phyloP scores from a whole-genome alignment of 2,113 vertebrate species.

The Scomber japonicus region DNA sequence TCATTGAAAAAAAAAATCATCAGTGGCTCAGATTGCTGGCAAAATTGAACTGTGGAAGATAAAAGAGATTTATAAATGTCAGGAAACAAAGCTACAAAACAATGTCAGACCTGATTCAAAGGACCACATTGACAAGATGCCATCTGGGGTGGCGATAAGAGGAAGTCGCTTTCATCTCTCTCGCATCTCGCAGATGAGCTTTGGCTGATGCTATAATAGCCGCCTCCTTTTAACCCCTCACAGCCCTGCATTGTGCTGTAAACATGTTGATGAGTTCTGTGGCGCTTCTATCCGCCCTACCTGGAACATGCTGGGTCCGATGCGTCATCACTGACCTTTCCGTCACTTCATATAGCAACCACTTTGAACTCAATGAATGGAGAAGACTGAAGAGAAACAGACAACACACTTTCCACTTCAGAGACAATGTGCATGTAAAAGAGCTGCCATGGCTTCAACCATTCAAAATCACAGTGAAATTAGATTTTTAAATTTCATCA shows the following conservation, averaged over 20 bases:
- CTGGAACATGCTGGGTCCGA: conserved; percentile 45
- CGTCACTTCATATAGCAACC: not conserved
- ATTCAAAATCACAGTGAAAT: not conserved
- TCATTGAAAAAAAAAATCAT: conserved; percentile 1
- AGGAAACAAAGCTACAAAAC: conserved; percentile 29
- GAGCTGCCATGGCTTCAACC: not conserved
- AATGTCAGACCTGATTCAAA: conserved; percentile 38
- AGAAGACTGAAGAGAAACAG: conserved; percentile 24
- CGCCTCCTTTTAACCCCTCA: conserved; percentile 21
- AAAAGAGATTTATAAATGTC: conserved; percentile 44
- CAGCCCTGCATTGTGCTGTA: conserved; percentile 34
- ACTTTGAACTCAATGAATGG: not conserved
- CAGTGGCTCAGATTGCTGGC: conserved; percentile 8
- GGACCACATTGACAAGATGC: not conserved
- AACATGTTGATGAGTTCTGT: conserved; percentile 17
- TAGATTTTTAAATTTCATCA: too few relatives aligned
- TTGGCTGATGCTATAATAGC: conserved; percentile 26
- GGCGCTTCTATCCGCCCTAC: conserved; percentile 2
- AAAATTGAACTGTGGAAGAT: conserved; percentile 41
- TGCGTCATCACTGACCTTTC: conserved; percentile 70
- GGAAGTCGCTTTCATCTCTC: conserved; percentile 23
- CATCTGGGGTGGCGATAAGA: conserved; percentile 36
- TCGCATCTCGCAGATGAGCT: conserved; percentile 20
- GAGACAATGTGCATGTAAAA: not conserved
- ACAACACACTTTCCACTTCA: not conserved